Evolutionary conservation across 2,888 invertebrate species (phyloP).

Genomic region (Hyposoter didymator): DNA sequence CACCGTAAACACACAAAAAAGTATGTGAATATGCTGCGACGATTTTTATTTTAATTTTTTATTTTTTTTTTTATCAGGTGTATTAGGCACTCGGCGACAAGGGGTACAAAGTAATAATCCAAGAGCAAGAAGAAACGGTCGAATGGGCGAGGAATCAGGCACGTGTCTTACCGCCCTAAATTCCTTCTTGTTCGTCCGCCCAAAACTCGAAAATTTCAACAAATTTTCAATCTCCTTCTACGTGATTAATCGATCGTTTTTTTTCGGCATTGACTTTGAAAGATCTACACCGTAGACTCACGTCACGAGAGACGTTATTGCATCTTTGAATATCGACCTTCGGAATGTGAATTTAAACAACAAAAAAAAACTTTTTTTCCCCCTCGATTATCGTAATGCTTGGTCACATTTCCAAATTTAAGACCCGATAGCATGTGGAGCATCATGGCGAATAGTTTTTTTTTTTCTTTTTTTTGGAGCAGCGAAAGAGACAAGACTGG

Average conservation of each 20-base stretch:
- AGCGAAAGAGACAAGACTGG: conserved; percentile 43
- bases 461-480: conserved; percentile 17
- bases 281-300: conserved; percentile 46
- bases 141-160: conserved; percentile 8
- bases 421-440: conserved; percentile 11
- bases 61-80: conserved; percentile 33
- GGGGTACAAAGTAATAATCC: conserved; percentile 41
- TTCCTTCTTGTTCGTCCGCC: not conserved
- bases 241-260: not conserved
- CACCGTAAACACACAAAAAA: conserved; percentile 18
- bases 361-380: conserved; percentile 2
- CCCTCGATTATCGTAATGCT: conserved; percentile 48
- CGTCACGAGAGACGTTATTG: conserved; percentile 59
- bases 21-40: conserved; percentile 41
- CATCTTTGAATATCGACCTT: conserved; percentile 54
- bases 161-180: not conserved
- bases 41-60: conserved; percentile 19
- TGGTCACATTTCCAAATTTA: conserved; percentile 34
- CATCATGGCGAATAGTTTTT: conserved; percentile 4
- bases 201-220: not conserved
- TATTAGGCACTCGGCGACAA: conserved; percentile 71
- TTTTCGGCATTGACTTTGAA: conserved; percentile 50
- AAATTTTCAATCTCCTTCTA: not conserved
- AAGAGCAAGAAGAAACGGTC: conserved; percentile 23
- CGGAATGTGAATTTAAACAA: conserved; percentile 34